Evolutionary conservation across 2,888 invertebrate genomes (phyloP), one percentile per base, ranked within the genome.

Genomic region (Limulus polyphemus): DNA sequence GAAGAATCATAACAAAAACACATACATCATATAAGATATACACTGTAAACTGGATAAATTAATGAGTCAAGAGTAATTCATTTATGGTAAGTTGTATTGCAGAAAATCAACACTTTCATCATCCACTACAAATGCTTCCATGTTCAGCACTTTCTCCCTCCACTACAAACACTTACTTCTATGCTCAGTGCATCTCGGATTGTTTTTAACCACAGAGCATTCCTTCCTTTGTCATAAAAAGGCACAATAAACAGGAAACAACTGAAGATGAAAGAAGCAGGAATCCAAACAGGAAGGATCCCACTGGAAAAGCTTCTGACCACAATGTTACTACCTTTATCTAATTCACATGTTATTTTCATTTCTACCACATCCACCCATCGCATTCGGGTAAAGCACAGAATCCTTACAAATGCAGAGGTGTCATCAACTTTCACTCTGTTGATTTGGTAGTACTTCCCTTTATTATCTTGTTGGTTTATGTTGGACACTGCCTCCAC

Each of bases 251-350:
- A 61, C 10, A 63, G 48, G 7, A 63, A 10, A 49, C 60, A 61
- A 49, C 61, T 63, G 54, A 61, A 63, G n/a, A 63, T 9, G 59
- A 63, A 63, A 56, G 50, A 57, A 51, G 61, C 54, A 49, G 63
- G 63, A 56, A 63, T 52, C 63, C 63, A 63, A 51, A 61, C 55
- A 2, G 63, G 59, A 32, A 61, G 57, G 9, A 61, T 16, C 47
- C 63, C 63, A 54, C 61, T 61, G 11, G 61, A 54, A 49, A 63
- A 63, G 54, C 61, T 32, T 54, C 61, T 56, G 2, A 59, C 61
- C 50, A 16, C 63, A 51, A 58, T 48, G 55, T 59, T 59, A 2
- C 60, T 58, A 5, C 50, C 58, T 12, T 17, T 55, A 58, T 55
- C 52, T 48, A 58, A 58, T 54, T 63, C 61, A 56, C 55, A 55